phyloP scores from a whole-genome alignment of 2,113 vertebrate genomes.

The Camarhynchus parvulus region DNA sequence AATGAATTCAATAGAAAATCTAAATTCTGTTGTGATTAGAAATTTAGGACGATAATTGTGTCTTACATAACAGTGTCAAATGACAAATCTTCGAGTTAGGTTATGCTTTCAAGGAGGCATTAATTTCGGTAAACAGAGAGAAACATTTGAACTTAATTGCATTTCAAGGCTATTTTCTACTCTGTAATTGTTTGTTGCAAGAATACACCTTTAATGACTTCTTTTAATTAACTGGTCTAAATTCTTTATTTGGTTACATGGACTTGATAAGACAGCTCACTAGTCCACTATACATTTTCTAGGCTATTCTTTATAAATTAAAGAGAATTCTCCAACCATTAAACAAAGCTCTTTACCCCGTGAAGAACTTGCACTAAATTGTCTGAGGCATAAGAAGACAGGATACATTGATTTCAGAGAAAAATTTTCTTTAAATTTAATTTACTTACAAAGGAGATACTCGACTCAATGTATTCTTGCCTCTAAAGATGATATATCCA shows the following conservation, averaged over 20 bases:
- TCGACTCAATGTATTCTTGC: not conserved
- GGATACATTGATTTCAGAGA: not conserved
- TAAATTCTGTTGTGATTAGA: not conserved
- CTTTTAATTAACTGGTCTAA: constrained; percentile 37
- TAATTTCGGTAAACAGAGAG: not conserved
- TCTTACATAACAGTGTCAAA: not conserved
- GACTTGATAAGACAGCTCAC: not conserved
- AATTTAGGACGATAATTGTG: not conserved
- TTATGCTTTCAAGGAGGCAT: not conserved
- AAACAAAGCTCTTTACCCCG: not conserved
- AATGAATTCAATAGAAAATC: not conserved
- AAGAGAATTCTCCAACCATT: not conserved
- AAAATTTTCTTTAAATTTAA: constrained; percentile 8
- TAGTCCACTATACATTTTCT: not conserved
- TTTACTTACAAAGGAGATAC: not conserved
- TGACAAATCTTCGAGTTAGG: not conserved
- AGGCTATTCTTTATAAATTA: not conserved
- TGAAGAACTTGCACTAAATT: not conserved
- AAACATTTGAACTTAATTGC: constrained; percentile 19
- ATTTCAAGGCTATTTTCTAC: not conserved
- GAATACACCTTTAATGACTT: not conserved
- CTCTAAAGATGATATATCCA: not conserved
- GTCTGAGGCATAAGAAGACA: not conserved
- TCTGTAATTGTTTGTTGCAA: not conserved
- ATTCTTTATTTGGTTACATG: not conserved